Percentiles rank a stretch among this genome's conserved stretches.
Conservation (phyloP, 2,113 vertebrate genomes). For the Pachyramphus minor region DNA sequence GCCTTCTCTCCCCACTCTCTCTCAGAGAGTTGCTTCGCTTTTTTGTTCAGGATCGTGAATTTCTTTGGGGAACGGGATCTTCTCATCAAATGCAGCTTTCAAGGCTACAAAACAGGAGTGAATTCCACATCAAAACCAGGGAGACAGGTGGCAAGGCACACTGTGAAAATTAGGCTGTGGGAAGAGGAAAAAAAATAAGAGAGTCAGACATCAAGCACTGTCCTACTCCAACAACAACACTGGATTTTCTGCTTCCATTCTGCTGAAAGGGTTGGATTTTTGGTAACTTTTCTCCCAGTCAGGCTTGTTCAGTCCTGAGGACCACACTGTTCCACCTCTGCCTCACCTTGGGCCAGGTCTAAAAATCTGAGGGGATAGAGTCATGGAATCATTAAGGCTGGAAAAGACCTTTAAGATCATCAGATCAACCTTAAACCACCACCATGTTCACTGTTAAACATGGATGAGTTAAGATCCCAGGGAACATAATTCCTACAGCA, state of each 20-base stretch:
- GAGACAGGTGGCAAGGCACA: background rate
- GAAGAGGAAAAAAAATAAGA: background rate
- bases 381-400: background rate
- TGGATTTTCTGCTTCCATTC: background rate
- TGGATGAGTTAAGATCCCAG: background rate
- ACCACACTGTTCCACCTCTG: fast-evolving
- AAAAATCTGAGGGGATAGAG: background rate
- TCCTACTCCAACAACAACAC: background rate
- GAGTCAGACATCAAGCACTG: background rate
- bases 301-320: background rate
- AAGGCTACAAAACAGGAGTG: slow-evolving; percentile 56
- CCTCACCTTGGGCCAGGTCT: background rate
- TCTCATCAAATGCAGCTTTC: slow-evolving; percentile 77
- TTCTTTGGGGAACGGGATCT: slow-evolving; percentile 77
- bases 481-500: background rate
- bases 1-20: background rate
- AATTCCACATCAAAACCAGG: slow-evolving; percentile 53
- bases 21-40: slow-evolving; percentile 47
- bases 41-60: slow-evolving; percentile 68
- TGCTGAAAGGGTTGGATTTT: background rate
- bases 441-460: background rate
- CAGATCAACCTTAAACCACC: fast-evolving
- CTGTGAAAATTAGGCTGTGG: background rate
- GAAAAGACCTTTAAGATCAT: background rate
- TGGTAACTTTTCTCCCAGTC: background rate